Base-by-base conservation (phyloP, 2,888 invertebrate species). In the Cheilosia scutellata region DNA sequence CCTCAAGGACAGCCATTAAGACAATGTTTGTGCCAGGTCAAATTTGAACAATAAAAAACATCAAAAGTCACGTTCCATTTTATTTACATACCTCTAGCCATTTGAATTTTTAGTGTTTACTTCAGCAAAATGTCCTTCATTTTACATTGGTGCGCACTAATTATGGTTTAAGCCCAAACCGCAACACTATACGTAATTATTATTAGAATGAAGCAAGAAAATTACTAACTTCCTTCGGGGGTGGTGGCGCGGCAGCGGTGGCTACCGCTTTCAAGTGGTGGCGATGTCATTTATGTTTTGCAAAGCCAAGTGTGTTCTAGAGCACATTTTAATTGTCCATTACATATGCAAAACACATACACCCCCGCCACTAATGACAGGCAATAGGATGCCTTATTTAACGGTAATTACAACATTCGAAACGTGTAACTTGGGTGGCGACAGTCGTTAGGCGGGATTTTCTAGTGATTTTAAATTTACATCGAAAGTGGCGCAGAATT, bases 11-110 rank as follows among this genome's bases (percentile, higher is more conserved):
- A 6, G 2, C 13, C 40, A 40, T 27, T 40, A 5, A 20, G 44
- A 47, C 7, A 20, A 16, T 20, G 16, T 20, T 16, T 47, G 16
- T 57, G 37, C 20, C 37, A 25, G 33, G 37, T 27, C 25, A 25
- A 58, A 25, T 58, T 58, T 6, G 20, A 47, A 20, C 20, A 47
- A 7, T 20, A 33, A 57, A 20, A 31, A 31, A 47, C 51, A 33
- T 51, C 27, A 33, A 79, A 79, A 72, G 79, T 72, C 72, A 72
- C 72, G 72, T 79, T 79, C 44, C 60, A 51, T 60, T 40, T 40
- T 49, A 37, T 55, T 37, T 20, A 11, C 20, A 4, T 27, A 11
- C 20, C 6, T 27, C 13, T n/a, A 51, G 27, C 40, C n/a, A 60
- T 53, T 65, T 72, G 16, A 27, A 53, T 49, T 51, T 20, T 55